A percentile compares a stretch with the other conserved stretches of the same genome.
phyloP scores from a whole-genome alignment of 2,113 vertebrate species.

The Penelope pileata region DNA sequence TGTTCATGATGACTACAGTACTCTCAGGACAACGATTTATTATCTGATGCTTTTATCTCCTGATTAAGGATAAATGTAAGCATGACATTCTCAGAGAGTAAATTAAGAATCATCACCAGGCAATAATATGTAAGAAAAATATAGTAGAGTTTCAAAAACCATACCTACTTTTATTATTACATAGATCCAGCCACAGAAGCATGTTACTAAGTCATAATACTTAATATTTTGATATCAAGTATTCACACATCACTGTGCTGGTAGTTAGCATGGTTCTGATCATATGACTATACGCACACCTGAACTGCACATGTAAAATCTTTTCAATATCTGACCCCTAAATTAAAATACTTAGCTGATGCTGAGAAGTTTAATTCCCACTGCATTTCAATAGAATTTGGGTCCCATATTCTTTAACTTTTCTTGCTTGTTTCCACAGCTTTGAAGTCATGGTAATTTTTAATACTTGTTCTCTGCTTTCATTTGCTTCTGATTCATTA shows the following conservation, averaged over 20 bases:
- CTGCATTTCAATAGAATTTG: neutral
- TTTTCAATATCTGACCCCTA: neutral
- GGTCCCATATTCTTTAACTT: neutral
- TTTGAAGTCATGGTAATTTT: neutral
- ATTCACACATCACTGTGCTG: neutral
- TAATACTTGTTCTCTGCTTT: neutral
- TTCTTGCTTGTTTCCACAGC: neutral
- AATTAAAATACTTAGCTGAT: neutral
- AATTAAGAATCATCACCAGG: neutral
- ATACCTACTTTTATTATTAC: neutral
- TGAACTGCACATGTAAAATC: neutral
- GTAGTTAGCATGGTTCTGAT: neutral
- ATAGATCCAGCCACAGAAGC: neutral
- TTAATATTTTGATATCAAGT: neutral
- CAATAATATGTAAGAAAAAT: neutral
- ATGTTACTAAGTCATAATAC: neutral
- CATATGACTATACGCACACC: rapidly evolving
- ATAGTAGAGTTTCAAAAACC: neutral
- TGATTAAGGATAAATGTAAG: neutral
- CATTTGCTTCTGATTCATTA: neutral
- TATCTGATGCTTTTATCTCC: neutral
- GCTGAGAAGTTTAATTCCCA: neutral
- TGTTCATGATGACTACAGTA: neutral
- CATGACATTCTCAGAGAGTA: neutral
- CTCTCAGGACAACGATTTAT: neutral